Evolutionary conservation across 2,797 vertebrate species (phyloP).

Genomic region (Chelonia mydas): DNA sequence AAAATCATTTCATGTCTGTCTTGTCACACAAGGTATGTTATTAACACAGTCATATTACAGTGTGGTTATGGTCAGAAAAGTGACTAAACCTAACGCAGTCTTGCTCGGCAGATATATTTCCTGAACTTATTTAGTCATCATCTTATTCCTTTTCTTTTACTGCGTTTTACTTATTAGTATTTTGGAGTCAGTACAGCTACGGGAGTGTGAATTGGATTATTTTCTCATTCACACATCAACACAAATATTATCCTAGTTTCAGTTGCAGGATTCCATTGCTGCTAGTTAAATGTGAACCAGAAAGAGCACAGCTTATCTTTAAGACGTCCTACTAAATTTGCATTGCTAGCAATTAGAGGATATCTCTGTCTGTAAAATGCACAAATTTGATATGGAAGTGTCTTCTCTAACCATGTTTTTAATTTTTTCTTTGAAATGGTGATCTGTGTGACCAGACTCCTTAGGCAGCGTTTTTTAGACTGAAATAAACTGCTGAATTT

Average conservation of each 20-base stretch:
- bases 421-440: neutral
- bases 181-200: neutral
- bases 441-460: neutral
- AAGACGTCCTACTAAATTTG: neutral
- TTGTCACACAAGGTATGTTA: neutral
- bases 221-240: neutral
- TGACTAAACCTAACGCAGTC: neutral
- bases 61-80: neutral
- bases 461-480: neutral
- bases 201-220: neutral
- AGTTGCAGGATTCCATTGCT: neutral
- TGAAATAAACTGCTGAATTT: neutral
- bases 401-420: neutral
- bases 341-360: neutral
- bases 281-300: neutral
- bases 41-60: neutral
- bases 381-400: accelerated
- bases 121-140: neutral
- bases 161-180: accelerated
- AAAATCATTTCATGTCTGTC: accelerated
- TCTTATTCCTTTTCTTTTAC: neutral
- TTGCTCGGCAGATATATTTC: neutral
- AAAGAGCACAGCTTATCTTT: neutral
- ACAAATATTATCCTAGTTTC: neutral
- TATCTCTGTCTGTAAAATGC: neutral